Evolutionary conservation across 2,888 invertebrate species (phyloP).

Genomic region (Aporophyla lueneburgensis): DNA sequence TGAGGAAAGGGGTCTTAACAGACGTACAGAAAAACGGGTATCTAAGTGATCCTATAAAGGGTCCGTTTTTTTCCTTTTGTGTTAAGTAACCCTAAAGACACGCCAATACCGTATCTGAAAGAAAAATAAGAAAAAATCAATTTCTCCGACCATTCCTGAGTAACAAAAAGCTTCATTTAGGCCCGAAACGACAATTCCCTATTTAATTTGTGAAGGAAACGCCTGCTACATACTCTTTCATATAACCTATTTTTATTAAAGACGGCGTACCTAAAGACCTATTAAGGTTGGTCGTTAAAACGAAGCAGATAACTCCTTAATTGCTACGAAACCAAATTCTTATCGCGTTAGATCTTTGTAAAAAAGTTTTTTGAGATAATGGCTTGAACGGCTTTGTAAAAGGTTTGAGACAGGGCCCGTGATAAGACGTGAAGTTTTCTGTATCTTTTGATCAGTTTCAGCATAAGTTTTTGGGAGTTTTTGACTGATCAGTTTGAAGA

Average conservation of each 20-base stretch:
- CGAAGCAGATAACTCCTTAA: slow-evolving; percentile 57
- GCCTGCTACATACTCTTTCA: slow-evolving; percentile 19
- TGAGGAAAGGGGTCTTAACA: no score
- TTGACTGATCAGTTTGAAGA: slow-evolving; percentile 27
- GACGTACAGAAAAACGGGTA: no score
- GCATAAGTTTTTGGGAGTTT: slow-evolving; percentile 43
- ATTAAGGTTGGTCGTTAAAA: slow-evolving; percentile 43
- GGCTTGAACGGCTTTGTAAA: slow-evolving; percentile 59
- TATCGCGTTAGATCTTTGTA: slow-evolving; percentile 61
- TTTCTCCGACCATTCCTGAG: slow-evolving; percentile 6
- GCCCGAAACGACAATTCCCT: slow-evolving; percentile 9
- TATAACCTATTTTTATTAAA: slow-evolving; percentile 37
- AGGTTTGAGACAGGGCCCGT: slow-evolving; percentile 51
- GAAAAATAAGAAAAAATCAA: slow-evolving; percentile 11
- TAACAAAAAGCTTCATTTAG: slow-evolving; percentile 32
- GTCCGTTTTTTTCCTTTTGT: no score
- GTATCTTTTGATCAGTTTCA: slow-evolving; percentile 48
- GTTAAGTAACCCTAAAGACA: neutral
- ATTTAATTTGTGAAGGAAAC: slow-evolving; percentile 39
- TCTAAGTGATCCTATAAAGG: no score
- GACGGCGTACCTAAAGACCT: slow-evolving; percentile 26
- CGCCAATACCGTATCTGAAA: neutral
- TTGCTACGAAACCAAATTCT: slow-evolving; percentile 63
- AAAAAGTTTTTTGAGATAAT: slow-evolving; percentile 62
- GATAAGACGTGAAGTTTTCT: slow-evolving; percentile 60